phyloP scores from a whole-genome alignment of 2,113 vertebrate species.

The Tychaedon coryphoeus region DNA sequence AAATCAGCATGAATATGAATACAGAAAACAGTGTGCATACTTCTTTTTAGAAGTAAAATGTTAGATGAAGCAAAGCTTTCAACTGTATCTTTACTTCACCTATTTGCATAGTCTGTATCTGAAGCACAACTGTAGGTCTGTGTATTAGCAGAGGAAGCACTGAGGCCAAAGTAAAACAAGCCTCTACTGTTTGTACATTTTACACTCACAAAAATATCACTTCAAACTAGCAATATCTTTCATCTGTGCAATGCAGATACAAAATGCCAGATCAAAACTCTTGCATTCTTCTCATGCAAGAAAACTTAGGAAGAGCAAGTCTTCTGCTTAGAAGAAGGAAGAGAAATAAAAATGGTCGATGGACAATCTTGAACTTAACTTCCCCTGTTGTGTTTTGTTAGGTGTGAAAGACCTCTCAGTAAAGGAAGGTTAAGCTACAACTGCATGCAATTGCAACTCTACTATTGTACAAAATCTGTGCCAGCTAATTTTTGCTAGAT shows the following conservation, averaged over 20 bases:
- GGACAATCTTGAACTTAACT: neutral
- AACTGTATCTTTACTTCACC: neutral
- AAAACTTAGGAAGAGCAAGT: neutral
- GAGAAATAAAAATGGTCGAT: neutral
- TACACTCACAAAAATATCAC: neutral
- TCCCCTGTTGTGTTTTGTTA: neutral
- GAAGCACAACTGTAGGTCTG: neutral
- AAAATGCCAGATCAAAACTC: neutral
- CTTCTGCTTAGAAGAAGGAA: neutral
- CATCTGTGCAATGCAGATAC: neutral
- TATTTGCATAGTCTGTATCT: neutral
- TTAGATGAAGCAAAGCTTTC: neutral
- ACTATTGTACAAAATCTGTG: neutral
- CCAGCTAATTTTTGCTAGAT: neutral
- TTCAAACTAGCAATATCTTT: neutral
- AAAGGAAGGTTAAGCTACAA: neutral
- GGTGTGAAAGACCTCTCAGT: neutral
- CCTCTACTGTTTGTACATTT: neutral
- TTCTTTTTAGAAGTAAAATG: neutral
- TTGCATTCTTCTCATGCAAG: neutral
- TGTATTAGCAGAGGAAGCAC: neutral
- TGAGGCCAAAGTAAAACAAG: neutral
- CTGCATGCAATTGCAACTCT: neutral
- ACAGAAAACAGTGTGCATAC: neutral
- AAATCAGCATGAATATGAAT: neutral